Percentiles rank a stretch among this genome's conserved stretches.
These are phyloP conservation scores for Saguinus imperator DNA, from an alignment of 2,113 vertebrate species.

Conservation along the genomic window DNA sequence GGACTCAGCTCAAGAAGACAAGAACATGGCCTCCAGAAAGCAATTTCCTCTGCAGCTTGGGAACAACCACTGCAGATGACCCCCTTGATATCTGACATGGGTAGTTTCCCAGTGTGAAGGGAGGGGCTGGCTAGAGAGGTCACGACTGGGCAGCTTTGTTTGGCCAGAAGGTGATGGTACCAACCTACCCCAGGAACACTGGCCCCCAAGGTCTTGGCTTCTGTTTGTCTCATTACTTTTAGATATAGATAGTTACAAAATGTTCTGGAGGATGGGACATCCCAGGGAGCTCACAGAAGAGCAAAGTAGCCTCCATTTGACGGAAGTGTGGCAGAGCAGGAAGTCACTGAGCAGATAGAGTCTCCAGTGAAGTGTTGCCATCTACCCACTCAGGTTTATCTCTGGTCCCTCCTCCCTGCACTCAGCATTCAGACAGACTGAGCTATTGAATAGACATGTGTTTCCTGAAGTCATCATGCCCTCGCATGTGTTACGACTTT, in stretches of 20 bases:
- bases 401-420: neutral
- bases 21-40: neutral
- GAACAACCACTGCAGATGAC: too few relatives aligned
- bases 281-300: neutral
- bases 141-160: neutral
- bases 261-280: neutral
- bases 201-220: neutral
- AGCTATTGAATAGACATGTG: neutral
- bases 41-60: neutral
- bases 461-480: neutral
- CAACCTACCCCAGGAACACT: neutral
- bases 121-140: neutral
- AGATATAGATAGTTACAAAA: neutral
- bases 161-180: neutral
- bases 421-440: neutral
- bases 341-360: neutral
- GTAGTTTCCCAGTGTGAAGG: neutral
- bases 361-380: neutral
- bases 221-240: neutral
- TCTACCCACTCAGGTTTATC: neutral
- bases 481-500: fast-evolving
- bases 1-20: neutral
- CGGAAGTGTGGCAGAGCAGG: too few relatives aligned
- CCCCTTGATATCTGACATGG: neutral
- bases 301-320: neutral